These are phyloP conservation scores for Geopemphigus sp. DNA, from an alignment of 1,140 invertebrate genomes.

Conservation along the genomic window DNA sequence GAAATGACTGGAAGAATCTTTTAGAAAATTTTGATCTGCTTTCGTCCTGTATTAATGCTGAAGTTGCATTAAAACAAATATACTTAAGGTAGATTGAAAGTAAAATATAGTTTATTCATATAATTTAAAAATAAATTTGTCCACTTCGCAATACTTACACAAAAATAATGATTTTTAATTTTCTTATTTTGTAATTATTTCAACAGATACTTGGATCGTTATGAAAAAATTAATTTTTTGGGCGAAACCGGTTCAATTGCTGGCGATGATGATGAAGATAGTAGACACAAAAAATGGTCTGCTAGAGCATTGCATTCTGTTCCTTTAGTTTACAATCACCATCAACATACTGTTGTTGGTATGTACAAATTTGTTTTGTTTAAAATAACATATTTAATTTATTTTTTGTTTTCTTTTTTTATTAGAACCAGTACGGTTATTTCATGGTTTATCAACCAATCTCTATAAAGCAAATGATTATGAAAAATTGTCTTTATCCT, in stretches of 20 bases:
- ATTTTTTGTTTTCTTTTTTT: conserved; percentile 54
- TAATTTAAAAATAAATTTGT: not conserved
- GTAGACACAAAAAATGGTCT: conserved; percentile 67
- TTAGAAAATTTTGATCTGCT: conserved; percentile 75
- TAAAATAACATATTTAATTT: not conserved
- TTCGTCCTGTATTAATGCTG: conserved; percentile 78
- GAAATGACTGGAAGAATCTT: conserved; percentile 80
- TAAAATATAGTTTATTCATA: not conserved
- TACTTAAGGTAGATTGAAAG: conserved; percentile 66
- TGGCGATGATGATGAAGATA: conserved; percentile 72
- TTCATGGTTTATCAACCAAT: conserved; percentile 68
- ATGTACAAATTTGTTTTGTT: conserved; percentile 53
- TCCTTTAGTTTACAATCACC: conserved; percentile 77
- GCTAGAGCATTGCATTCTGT: conserved; percentile 69
- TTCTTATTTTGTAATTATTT: conserved; percentile 33
- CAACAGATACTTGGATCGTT: conserved; percentile 75
- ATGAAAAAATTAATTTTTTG: conserved; percentile 81
- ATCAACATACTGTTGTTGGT: conserved; percentile 78
- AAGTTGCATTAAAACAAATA: conserved; percentile 81
- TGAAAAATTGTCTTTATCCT: conserved; percentile 81
- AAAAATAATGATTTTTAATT: conserved; percentile 40
- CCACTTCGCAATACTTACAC: not conserved
- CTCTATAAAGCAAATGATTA: conserved; percentile 79
- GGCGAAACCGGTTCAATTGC: conserved; percentile 77
- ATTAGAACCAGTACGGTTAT: conserved; percentile 66